These are phyloP conservation scores for Schizopygopsis malacanthus DNA, from an alignment of 2,797 vertebrate genomes.

Conservation along the genomic window DNA sequence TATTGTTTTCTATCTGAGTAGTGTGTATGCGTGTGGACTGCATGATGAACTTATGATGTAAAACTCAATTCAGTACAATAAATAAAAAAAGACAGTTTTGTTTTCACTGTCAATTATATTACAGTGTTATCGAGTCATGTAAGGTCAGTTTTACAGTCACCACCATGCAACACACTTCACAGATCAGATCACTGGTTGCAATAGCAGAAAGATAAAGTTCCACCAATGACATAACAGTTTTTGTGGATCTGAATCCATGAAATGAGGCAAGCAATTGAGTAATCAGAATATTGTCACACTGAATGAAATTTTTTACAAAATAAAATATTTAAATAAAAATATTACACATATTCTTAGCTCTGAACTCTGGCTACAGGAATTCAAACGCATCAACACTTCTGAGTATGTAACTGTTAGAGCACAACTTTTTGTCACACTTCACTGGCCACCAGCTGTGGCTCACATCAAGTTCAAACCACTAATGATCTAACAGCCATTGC, in stretches of 20 bases:
- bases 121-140: not conserved
- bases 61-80: not conserved
- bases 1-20: not conserved
- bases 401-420: not conserved
- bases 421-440: not conserved
- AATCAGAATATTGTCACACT: not conserved
- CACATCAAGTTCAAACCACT: not conserved
- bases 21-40: not conserved
- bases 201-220: not conserved
- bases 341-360: not conserved
- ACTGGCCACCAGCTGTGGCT: not conserved
- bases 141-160: not conserved
- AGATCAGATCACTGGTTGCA: conserved; percentile 22
- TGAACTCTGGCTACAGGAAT: not conserved
- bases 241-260: not conserved
- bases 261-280: not conserved
- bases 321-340: no score
- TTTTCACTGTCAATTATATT: not conserved
- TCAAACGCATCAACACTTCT: not conserved
- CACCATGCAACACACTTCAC: not conserved
- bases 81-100: not conserved
- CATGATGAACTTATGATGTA: not conserved
- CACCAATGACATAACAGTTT: conserved; percentile 1
- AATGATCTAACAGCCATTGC: not conserved
- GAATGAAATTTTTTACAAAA: not conserved